Conservation (phyloP, 1,140 invertebrate genomes). For the Neodiprion pinetum region DNA sequence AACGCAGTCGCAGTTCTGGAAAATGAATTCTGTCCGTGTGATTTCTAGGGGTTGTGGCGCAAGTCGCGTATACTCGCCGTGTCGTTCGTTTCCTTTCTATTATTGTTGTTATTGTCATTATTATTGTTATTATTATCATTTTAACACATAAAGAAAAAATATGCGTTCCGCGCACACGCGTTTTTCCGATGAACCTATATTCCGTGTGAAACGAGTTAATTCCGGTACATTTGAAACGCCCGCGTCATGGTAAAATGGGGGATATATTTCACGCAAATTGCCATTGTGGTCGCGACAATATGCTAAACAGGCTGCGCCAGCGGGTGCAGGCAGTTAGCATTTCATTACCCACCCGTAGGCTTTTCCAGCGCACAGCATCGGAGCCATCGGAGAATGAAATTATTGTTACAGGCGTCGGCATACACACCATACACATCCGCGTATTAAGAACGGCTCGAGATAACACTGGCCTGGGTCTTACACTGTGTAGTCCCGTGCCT, state of each 20-base stretch:
- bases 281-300: conserved; percentile 6
- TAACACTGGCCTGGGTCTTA: not conserved
- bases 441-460: not conserved
- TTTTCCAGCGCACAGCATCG: not conserved
- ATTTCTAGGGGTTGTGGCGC: too few relatives aligned
- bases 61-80: too few relatives aligned
- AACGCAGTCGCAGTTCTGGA: too few relatives aligned
- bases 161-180: not conserved
- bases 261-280: conserved; percentile 5
- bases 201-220: not conserved
- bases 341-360: not conserved
- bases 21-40: too few relatives aligned
- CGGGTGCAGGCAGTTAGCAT: conserved; percentile 2
- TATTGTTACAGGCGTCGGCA: not conserved
- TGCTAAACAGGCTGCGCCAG: not conserved
- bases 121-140: too few relatives aligned
- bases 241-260: not conserved
- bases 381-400: conserved; percentile 4
- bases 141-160: too few relatives aligned
- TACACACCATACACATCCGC: too few relatives aligned
- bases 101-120: too few relatives aligned
- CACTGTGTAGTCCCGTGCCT: too few relatives aligned
- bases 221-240: not conserved
- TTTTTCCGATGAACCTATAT: not conserved
- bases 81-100: too few relatives aligned